Conservation (phyloP, 2,113 vertebrate genomes). For the Laterallus jamaicensis region DNA sequence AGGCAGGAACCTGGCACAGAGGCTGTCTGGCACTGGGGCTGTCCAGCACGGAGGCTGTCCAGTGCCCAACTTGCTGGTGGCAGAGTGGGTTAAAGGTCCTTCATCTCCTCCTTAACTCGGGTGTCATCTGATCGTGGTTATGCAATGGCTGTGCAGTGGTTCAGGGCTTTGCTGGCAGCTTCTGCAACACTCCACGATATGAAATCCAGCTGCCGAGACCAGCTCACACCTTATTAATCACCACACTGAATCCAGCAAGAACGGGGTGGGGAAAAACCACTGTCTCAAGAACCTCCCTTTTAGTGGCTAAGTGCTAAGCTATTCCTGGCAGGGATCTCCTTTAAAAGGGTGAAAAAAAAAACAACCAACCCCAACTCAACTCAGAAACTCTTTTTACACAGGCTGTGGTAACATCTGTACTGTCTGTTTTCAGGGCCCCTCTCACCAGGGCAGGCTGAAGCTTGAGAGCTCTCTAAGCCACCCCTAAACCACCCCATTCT, state of each 20-base stretch:
- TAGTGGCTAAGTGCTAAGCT: not conserved
- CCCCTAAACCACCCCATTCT: not conserved
- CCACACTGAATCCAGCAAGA: not conserved
- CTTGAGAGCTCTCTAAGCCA: not conserved
- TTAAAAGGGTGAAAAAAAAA: not conserved
- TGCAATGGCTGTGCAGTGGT: not conserved
- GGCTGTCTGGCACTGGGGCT: not conserved
- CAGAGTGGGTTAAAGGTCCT: not conserved
- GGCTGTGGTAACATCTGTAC: not conserved
- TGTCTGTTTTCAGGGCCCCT: not conserved
- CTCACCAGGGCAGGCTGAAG: not conserved
- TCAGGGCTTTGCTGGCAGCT: slow-evolving; percentile 9
- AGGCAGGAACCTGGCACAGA: rapidly evolving
- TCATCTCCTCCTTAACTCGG: not conserved
- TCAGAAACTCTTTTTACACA: not conserved
- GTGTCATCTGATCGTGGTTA: not conserved
- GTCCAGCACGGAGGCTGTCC: not conserved
- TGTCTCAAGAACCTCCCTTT: not conserved
- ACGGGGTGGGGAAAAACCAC: not conserved
- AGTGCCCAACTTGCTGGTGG: not conserved
- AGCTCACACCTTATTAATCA: slow-evolving; percentile 56
- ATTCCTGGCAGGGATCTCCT: not conserved
- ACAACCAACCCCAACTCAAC: no score
- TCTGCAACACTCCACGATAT: not conserved
- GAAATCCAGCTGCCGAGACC: slow-evolving; percentile 37